phyloP scores from a whole-genome alignment of 2,113 vertebrate genomes.

The Prionailurus viverrinus region DNA sequence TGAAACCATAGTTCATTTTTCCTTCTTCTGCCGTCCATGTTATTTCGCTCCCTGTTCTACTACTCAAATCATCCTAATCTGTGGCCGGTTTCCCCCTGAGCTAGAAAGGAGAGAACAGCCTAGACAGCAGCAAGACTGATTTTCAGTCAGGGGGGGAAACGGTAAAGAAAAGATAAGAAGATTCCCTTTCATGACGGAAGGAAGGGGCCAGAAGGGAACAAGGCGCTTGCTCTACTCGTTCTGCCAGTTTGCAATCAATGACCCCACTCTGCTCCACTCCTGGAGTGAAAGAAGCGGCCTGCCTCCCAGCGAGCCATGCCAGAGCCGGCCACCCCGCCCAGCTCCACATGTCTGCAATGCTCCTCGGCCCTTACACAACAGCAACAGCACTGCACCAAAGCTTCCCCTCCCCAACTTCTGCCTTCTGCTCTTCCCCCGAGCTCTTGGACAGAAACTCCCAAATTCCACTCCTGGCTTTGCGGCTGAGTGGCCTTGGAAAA shows the following conservation, averaged over 20 bases:
- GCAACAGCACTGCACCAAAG: not conserved
- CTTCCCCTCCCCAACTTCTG: not conserved
- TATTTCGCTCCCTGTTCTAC: not conserved
- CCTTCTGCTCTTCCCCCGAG: not conserved
- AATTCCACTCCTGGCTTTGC: not conserved
- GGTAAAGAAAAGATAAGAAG: slow-evolving; percentile 42
- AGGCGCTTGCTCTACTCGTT: not conserved
- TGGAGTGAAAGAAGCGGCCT: not conserved
- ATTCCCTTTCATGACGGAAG: not conserved
- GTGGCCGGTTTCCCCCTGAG: not conserved
- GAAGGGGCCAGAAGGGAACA: not conserved
- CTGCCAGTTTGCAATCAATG: not conserved
- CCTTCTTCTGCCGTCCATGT: not conserved
- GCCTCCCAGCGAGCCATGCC: not conserved
- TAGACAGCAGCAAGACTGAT: not conserved
- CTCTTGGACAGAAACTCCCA: not conserved
- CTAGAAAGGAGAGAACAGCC: not conserved
- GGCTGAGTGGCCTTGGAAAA: not conserved
- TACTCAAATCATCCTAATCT: not conserved
- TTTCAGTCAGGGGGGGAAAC: not conserved
- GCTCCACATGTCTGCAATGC: not conserved
- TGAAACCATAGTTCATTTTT: not conserved
- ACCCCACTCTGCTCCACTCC: not conserved
- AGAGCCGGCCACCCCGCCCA: not conserved
- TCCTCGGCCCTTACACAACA: not conserved